Percentiles rank a stretch among this genome's conserved stretches.
These are phyloP conservation scores for Myotis daubentonii DNA, from an alignment of 2,797 vertebrate species.

Conservation along the genomic window DNA sequence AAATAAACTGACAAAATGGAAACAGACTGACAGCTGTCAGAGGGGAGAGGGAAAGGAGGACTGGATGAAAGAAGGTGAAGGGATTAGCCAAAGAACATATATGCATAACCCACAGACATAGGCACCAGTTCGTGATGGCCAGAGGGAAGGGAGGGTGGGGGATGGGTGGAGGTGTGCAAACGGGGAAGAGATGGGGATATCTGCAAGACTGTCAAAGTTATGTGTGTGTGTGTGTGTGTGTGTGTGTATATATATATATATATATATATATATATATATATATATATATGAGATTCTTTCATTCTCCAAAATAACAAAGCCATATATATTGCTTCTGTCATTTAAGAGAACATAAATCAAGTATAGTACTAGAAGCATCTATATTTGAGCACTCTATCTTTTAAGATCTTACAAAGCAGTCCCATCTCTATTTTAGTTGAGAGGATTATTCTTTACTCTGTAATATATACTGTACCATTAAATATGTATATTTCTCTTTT, in stretches of 20 bases:
- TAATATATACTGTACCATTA: background rate
- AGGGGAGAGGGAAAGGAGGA: background rate
- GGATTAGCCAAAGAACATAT: background rate
- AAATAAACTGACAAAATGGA: background rate
- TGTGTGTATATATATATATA: background rate
- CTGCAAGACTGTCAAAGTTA: background rate
- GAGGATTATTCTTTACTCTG: background rate
- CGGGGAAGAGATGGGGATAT: background rate
- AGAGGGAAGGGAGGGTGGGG: background rate
- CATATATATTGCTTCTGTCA: background rate
- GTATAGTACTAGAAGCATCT: background rate
- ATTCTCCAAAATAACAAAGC: background rate
- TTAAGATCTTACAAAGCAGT: background rate
- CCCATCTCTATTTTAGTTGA: background rate
- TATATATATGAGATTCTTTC: background rate
- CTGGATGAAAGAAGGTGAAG: background rate
- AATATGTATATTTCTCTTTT: slow-evolving; percentile 9
- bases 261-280: background rate
- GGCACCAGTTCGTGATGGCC: background rate
- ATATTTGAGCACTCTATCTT: background rate
- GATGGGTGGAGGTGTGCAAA: background rate
- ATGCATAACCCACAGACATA: background rate
- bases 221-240: no score
- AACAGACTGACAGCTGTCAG: background rate
- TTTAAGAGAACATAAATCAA: background rate